Evolutionary conservation across 2,888 invertebrate genomes (phyloP).

Genomic region (Drosophila maculinotata): DNA sequence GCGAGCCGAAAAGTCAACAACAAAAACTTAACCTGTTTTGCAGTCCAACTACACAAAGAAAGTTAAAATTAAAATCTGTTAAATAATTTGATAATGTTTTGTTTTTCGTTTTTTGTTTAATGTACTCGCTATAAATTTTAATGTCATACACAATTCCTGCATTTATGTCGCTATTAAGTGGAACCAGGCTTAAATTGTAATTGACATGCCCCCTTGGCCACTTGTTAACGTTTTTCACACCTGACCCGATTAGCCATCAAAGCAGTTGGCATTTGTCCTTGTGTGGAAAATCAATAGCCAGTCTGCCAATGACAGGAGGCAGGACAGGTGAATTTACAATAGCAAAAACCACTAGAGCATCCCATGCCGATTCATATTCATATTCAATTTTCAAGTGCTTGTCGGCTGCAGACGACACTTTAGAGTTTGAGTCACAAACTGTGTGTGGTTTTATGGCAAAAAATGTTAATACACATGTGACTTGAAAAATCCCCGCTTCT

Average conservation of each 20-base stretch:
- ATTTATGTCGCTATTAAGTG: slow-evolving; percentile 46
- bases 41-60: slow-evolving; percentile 67
- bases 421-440: slow-evolving; percentile 39
- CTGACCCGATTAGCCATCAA: slow-evolving; percentile 73
- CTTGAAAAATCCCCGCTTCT: slow-evolving; percentile 40
- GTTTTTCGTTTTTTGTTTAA: slow-evolving; percentile 11
- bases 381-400: slow-evolving; percentile 36
- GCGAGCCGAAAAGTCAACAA: slow-evolving; percentile 4
- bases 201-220: slow-evolving; percentile 58
- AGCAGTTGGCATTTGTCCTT: slow-evolving; percentile 32
- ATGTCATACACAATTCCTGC: slow-evolving; percentile 20
- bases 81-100: slow-evolving; percentile 6
- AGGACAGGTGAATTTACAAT: slow-evolving; percentile 6
- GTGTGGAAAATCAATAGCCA: slow-evolving; percentile 67
- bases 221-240: slow-evolving; percentile 58
- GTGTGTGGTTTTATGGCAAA: slow-evolving; percentile 26
- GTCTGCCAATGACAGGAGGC: slow-evolving; percentile 64
- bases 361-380: not conserved
- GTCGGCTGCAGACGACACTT: slow-evolving; percentile 37
- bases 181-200: slow-evolving; percentile 28
- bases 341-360: slow-evolving; percentile 9
- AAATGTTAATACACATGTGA: slow-evolving; percentile 3
- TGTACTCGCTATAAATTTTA: slow-evolving; percentile 50
- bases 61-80: slow-evolving; percentile 72
- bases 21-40: slow-evolving; percentile 43